Evolutionary conservation across 2,113 vertebrate species (phyloP), one percentile per base, ranked within the genome.

Genomic region (Dromiciops gliroides): DNA sequence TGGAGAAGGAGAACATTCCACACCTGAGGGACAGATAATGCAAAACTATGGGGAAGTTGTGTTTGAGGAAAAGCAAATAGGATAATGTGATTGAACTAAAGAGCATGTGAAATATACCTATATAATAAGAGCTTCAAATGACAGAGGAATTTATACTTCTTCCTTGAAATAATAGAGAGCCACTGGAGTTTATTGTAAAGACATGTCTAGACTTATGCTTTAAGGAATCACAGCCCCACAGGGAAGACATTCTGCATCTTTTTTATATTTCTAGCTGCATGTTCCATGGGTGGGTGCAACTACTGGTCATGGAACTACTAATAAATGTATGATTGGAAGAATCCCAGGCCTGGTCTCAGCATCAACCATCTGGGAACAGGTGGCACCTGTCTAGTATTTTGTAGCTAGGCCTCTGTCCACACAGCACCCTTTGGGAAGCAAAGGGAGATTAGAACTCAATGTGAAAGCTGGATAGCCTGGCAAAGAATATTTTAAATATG

Each of bases 401-500:
- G 60, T 75, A n/a, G 60, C 60, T 75, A 14, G 37, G 31, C 37
- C 37, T 75, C 14, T 16, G 16, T 37, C 37, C 60, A 37, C 60
- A 75, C 6, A 22, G 67, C 16, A 83, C 19, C n/a, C 67, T 83
- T 44, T 83, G 67, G 67, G 67, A 83, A 83, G 67, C 6, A 83
- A 44, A n/a, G 6, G 67, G 67, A 83, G 67, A 44, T 83, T 44
- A 83, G 67, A 83, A 83, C 19, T 19, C n/a, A 83, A 19, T 22
- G 6, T 4, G 19, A 83, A 16, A 44, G n/a, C 16, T 44, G 67
- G 6, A 44, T 19, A 1, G 19, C 23, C 37, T 83, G 67, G 67
- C n/a, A n/a, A 22, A 44, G n/a, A n/a, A 83, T n/a, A 83, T 83
- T 75, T 93, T 97, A 89, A 95, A 97, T 97, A 96, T 97, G 96